phyloP scores from a whole-genome alignment of 2,797 vertebrate genomes.

The Pampus argenteus region DNA sequence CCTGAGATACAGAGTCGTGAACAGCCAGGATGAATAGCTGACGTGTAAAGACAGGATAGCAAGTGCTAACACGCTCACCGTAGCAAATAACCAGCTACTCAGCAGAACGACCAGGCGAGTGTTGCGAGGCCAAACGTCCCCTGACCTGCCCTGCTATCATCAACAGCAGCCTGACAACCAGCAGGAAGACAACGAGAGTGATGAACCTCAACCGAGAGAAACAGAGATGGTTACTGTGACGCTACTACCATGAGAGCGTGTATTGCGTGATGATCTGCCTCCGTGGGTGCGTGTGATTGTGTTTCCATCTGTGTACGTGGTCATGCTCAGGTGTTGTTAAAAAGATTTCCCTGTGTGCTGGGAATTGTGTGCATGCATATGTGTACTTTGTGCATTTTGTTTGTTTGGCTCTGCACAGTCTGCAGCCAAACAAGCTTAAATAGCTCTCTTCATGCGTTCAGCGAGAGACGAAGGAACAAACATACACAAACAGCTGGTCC shows the following conservation, averaged over 20 bases:
- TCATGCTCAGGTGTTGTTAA: slow-evolving; percentile 17
- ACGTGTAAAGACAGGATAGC: slow-evolving; percentile 35
- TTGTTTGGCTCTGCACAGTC: slow-evolving; percentile 8
- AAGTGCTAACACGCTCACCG: slow-evolving; percentile 37
- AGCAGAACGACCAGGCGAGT: slow-evolving; percentile 34
- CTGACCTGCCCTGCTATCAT: slow-evolving; percentile 9
- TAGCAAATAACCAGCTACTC: slow-evolving; percentile 27
- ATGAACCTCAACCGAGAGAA: slow-evolving; percentile 14
- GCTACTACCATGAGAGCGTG: background rate
- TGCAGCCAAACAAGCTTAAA: slow-evolving; percentile 43
- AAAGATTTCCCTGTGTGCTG: background rate
- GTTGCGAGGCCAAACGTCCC: too few species aligned
- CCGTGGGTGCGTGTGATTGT: background rate
- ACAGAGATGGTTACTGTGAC: slow-evolving; percentile 33
- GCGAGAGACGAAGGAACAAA: slow-evolving; percentile 38
- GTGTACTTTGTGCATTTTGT: background rate
- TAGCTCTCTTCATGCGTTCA: slow-evolving; percentile 8
- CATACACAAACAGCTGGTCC: slow-evolving; percentile 67
- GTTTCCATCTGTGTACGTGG: slow-evolving; percentile 7
- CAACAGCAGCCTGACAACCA: slow-evolving; percentile 14
- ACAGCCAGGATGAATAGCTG: slow-evolving; percentile 27
- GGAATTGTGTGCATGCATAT: background rate
- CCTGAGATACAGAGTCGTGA: background rate
- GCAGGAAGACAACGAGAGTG: slow-evolving; percentile 12
- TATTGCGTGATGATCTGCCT: background rate